Base-by-base conservation (phyloP, 2,113 vertebrate genomes). In the Bettongia penicillata region DNA sequence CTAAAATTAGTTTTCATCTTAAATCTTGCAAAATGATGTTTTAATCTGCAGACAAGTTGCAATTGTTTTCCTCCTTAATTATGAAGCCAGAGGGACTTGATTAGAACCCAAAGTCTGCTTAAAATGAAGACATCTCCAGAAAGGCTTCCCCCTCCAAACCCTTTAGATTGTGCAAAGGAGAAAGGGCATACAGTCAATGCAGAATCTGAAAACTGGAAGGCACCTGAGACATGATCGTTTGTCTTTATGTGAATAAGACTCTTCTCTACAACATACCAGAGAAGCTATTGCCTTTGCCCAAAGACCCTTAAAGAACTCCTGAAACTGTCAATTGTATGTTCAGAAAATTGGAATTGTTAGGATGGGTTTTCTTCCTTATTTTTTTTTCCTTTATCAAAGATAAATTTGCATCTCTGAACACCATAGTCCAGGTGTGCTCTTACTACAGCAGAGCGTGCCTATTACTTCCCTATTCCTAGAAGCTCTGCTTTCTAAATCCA, bases 1-100 rank as follows among this genome's bases (percentile, higher is more conserved):
- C 14, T 90, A 26, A 0, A 6, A 90, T 90, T 2, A 90, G 0
- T 11, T 8, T 24, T 6, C 14, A 22, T 8, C 2, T 31, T 10
- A 10, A 49, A 23, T 4, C 2, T 90, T 90, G 48, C 90, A 90
- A 90, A 48, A 90, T 51, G 49, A 90, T 31, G 90, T 90, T 51
- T 51, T 0, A 3, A 16, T 5, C 0, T 10, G 0, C 1, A 0
- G 0, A 8, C 8, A 1, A 16, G 37, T 2, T 0, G 0, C 9
- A 23, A n/a, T 0, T 31, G 9, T 31, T 2, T 19, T 23, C 77
- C 5, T 0, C 16, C n/a, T 48, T 0, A 9, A 2, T 10, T 25
- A 37, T 0, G 0, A 43, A 1, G 16, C 84, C 28, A 43, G 11
- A 89, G 3, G 51, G 3, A 28, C 6, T 22, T 3, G 19, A 14